Conservation (phyloP, 2,888 invertebrate species). For the Xestia xanthographa region DNA sequence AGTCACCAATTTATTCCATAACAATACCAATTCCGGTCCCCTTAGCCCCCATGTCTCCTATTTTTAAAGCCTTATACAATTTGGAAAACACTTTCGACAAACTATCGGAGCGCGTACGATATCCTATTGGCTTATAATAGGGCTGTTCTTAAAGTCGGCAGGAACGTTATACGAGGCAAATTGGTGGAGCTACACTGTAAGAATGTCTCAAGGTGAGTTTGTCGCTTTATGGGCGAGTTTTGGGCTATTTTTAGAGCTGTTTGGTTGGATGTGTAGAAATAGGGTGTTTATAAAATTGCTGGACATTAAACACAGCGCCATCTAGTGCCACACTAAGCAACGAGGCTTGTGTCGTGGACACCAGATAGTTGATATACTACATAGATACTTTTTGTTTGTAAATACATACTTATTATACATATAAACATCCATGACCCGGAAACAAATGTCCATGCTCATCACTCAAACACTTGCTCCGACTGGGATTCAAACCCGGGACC, state of each 20-base stretch:
- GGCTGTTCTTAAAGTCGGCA: conserved; percentile 31
- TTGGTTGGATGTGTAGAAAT: not conserved
- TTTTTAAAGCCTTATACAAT: conserved; percentile 61
- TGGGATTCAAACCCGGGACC: too few relatives aligned
- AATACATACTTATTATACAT: too few relatives aligned
- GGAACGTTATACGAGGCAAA: conserved; percentile 41
- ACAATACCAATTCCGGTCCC: conserved; percentile 47
- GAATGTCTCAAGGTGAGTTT: conserved; percentile 39
- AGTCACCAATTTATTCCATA: conserved; percentile 56
- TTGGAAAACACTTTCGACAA: conserved; percentile 45
- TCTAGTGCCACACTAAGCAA: too few relatives aligned
- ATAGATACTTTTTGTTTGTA: too few relatives aligned
- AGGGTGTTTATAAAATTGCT: too few relatives aligned
- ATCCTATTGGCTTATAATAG: conserved; percentile 57
- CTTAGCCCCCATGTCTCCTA: conserved; percentile 36
- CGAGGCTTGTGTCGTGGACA: too few relatives aligned
- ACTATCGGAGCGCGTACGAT: conserved; percentile 50
- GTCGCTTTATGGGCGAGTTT: conserved; percentile 33
- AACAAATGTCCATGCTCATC: too few relatives aligned
- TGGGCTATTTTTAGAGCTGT: conserved; percentile 9
- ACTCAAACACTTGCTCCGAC: too few relatives aligned
- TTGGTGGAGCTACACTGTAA: conserved; percentile 46
- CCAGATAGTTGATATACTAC: too few relatives aligned
- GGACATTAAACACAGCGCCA: too few relatives aligned
- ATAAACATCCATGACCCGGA: too few relatives aligned